Conservation (phyloP, 2,888 invertebrate genomes). For the Orthosia cruda region DNA sequence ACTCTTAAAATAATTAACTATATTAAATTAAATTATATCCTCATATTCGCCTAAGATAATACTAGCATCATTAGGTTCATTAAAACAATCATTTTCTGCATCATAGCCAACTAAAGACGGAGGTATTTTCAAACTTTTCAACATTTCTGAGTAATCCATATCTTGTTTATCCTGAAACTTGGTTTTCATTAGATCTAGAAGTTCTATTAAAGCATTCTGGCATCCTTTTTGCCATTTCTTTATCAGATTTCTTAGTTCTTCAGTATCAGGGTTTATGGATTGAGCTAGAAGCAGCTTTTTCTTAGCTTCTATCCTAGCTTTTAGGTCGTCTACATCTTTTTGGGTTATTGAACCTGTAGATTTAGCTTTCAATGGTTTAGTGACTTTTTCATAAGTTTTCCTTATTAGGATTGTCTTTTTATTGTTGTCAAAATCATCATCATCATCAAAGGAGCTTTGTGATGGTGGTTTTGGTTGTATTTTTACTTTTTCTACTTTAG, state of each 20-base stretch:
- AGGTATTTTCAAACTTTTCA: slow-evolving; percentile 89
- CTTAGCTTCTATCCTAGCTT: slow-evolving; percentile 85
- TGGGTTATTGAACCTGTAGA: slow-evolving; percentile 88
- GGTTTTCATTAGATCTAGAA: slow-evolving; percentile 86
- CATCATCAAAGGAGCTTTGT: slow-evolving; percentile 81
- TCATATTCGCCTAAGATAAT: slow-evolving; percentile 81
- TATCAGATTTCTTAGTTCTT: slow-evolving; percentile 87
- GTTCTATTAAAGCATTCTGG: slow-evolving; percentile 88
- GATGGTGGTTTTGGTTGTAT: slow-evolving; percentile 65
- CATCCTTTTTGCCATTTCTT: slow-evolving; percentile 91
- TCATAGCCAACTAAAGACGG: slow-evolving; percentile 88
- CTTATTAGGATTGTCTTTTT: slow-evolving; percentile 84
- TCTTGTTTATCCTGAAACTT: slow-evolving; percentile 84
- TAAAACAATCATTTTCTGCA: slow-evolving; percentile 88
- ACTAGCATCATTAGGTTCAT: slow-evolving; percentile 82
- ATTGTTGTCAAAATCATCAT: slow-evolving; percentile 79
- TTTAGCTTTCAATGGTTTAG: slow-evolving; percentile 82
- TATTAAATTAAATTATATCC: slow-evolving; percentile 67
- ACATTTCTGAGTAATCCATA: slow-evolving; percentile 88
- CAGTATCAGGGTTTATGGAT: slow-evolving; percentile 85
- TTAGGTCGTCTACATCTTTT: slow-evolving; percentile 86
- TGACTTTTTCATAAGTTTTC: slow-evolving; percentile 84
- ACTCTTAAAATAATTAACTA: slow-evolving; percentile 61
- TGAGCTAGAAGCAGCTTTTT: slow-evolving; percentile 83
- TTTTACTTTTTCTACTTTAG: slow-evolving; percentile 52